Conservation (phyloP, 1,140 invertebrate species). For the Magallana ariakensis region DNA sequence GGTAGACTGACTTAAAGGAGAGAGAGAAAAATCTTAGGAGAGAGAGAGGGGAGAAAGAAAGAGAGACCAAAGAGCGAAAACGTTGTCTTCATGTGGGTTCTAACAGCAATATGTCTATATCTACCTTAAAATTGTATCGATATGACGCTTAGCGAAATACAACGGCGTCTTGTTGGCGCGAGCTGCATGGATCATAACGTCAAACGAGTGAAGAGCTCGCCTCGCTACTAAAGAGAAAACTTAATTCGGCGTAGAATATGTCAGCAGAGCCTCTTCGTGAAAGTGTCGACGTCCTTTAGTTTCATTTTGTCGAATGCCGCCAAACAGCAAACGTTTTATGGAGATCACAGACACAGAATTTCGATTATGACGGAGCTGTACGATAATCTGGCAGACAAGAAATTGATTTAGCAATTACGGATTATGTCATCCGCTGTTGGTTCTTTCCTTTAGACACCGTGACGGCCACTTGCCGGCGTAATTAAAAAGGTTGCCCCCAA, state of each 20-base stretch:
- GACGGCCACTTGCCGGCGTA: slow-evolving; percentile 20
- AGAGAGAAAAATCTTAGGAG: too few species aligned
- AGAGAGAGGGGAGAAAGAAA: too few species aligned
- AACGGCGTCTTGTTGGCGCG: slow-evolving; percentile 12
- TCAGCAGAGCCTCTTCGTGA: background rate
- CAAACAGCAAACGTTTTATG: background rate
- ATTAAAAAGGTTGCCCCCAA: background rate
- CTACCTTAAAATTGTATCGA: slow-evolving; percentile 29
- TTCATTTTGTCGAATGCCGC: background rate
- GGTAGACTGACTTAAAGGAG: too few species aligned
- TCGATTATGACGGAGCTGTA: background rate
- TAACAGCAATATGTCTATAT: background rate
- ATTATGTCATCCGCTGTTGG: slow-evolving; percentile 33
- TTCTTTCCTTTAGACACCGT: slow-evolving; percentile 25
- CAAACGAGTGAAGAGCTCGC: background rate
- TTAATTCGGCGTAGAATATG: background rate
- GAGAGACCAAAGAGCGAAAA: too few species aligned
- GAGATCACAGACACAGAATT: background rate
- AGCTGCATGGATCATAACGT: background rate
- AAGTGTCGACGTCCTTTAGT: background rate
- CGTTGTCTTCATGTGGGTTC: too few species aligned
- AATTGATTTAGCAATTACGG: slow-evolving; percentile 37
- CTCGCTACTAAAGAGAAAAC: background rate
- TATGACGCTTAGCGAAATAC: background rate
- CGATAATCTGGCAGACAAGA: slow-evolving; percentile 25